Base-by-base conservation (phyloP, 2,797 vertebrate genomes). In the Eospalax fontanierii region DNA sequence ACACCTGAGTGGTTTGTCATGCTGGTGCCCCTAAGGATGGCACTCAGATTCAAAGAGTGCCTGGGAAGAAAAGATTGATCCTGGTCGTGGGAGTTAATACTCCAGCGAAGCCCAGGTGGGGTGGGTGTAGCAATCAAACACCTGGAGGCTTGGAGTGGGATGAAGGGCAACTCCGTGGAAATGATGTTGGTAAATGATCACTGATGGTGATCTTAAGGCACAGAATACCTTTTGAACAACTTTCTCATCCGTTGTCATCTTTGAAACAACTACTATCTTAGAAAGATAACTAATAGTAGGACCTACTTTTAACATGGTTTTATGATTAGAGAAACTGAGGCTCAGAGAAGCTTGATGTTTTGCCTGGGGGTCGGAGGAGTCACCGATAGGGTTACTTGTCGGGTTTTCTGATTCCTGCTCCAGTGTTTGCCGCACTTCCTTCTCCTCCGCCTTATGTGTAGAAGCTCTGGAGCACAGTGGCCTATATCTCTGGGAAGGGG, bases 241-340 rank as follows among this genome's bases (percentile, higher is more conserved):
- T 71, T 83, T 65, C 79, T 96, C 30, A 12, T 73, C 61, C 40
- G 4, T 70, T 87, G 30, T 24, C 76, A 38, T 92, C 94, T 94
- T 75, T 57, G 54, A 92, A 89, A 93, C 65, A 74, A 54, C 43
- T 83, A 15, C n/a, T 4, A 0, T 85, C 92, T 87, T 91, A 59
- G 89, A 95, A 85, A 94, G 33, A 70, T 61, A 90, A 85, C 50
- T 54, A 74, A 83, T 78, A 79, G 22, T 38, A 75, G 80, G 80
- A n/a, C 81, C 63, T 74, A 30, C 3, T 46, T 94, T 74, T 88
- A 35, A 59, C 66, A 57, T 26, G 22, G 28, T 84, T 81, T 90
- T 35, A 19, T 46, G 21, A 16, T 89, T 88, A 71, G 79, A 71
- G 90, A 95, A 71, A 73, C 59, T 7, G 9, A 82, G 54, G 59